A percentile compares a stretch with the other conserved stretches of the same genome.
These are phyloP conservation scores for Scaptomyza flava DNA, from an alignment of 2,888 invertebrate genomes.

Conservation along the genomic window DNA sequence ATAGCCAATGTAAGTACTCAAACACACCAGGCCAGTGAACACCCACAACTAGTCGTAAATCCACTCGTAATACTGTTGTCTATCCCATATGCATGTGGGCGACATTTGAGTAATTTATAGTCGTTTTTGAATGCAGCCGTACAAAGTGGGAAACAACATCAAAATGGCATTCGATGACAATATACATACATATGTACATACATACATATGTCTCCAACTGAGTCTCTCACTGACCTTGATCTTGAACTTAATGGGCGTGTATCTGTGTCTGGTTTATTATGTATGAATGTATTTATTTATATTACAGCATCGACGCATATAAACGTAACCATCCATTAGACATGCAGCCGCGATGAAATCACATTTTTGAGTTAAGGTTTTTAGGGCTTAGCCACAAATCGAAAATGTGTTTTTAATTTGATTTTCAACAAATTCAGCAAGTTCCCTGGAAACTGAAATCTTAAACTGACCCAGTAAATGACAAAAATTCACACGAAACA, in stretches of 20 bases:
- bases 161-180: slow-evolving; percentile 67
- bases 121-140: slow-evolving; percentile 60
- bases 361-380: slow-evolving; percentile 4
- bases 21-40: slow-evolving; percentile 35
- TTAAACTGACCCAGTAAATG: slow-evolving; percentile 40
- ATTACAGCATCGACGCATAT: slow-evolving; percentile 52
- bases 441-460: slow-evolving; percentile 46
- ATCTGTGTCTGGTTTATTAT: slow-evolving; percentile 23
- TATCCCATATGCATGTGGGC: slow-evolving; percentile 50
- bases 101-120: slow-evolving; percentile 72
- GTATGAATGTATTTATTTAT: slow-evolving; percentile 16
- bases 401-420: slow-evolving; percentile 69
- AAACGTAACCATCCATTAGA: slow-evolving; percentile 18
- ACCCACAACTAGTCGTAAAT: slow-evolving; percentile 60
- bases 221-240: slow-evolving; percentile 59
- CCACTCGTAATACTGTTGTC: slow-evolving; percentile 45
- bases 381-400: slow-evolving; percentile 4
- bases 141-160: slow-evolving; percentile 63
- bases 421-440: slow-evolving; percentile 44
- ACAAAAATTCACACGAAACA: slow-evolving; percentile 51
- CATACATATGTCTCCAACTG: slow-evolving; percentile 1
- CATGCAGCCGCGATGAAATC: slow-evolving; percentile 47
- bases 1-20: slow-evolving; percentile 59
- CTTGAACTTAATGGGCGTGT: slow-evolving; percentile 66
- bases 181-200: slow-evolving; percentile 17